Evolutionary conservation across 2,888 invertebrate species (phyloP), one percentile per base, ranked within the genome.

Genomic region (Calameuta idolon): DNA sequence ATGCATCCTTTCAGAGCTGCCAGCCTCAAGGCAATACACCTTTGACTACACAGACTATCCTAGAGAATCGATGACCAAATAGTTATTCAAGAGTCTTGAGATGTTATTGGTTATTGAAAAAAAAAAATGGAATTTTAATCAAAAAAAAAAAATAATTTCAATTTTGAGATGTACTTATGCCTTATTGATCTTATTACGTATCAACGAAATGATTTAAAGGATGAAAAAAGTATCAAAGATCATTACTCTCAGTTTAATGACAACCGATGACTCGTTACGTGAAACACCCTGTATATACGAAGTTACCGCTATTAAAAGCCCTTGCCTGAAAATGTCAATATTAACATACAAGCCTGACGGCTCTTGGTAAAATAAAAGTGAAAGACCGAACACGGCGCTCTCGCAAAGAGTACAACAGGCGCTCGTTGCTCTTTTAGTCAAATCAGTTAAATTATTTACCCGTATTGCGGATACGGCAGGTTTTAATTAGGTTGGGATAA

Each of bases 321-420:
- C 75, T 75, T 77, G 77, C 69, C 75, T 69, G 69, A 77, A 77
- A 77, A 77, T 77, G 77, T 77, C 75, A 77, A 75, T 77, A 77
- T 77, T 77, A 77, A 75, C 77, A 77, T 77, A 77, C 77, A 77
- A 71, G 77, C 40, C 40, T 37, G 71, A 37, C 77, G 71, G 75
- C 69, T 69, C 40, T 30, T 75, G 34, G 34, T 37, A 71, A 71
- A 71, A 34, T 34, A 71, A 71, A 34, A 71, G 31, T 34, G 31
- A 71, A 31, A 34, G 71, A 71, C 71, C 11, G 71, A 71, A 71
- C 71, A 30, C 71, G 33, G 30, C 30, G 71, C 71, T 34, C 33
- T 9, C 30, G 33, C 33, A 30, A 15, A 23, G 33, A 71, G 34
- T 71, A 71, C 30, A 31, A 34, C 71, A 11, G 31, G 4, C 33